Evolutionary conservation across 2,888 invertebrate genomes (phyloP).

Genomic region (Geotrupes spiniger): DNA sequence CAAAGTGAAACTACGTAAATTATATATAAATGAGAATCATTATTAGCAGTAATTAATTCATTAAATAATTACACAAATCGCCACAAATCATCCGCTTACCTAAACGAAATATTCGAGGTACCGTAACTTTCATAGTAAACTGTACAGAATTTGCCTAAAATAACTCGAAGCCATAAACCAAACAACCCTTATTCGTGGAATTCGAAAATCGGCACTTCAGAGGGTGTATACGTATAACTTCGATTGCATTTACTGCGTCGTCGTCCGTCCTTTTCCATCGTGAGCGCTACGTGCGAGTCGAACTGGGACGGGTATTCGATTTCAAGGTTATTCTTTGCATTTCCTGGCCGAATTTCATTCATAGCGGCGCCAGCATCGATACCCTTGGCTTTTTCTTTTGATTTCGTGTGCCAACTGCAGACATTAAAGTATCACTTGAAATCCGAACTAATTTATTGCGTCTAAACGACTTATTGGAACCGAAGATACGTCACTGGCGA

Average conservation of each 20-base stretch:
- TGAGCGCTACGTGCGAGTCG: background rate
- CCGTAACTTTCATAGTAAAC: no score
- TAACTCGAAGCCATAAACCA: background rate
- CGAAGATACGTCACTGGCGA: no score
- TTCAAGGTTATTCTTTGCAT: conserved; percentile 2
- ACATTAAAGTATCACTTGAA: conserved; percentile 20
- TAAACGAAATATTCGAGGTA: no score
- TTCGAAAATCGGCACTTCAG: conserved; percentile 2
- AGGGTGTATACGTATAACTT: background rate
- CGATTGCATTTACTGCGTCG: no score
- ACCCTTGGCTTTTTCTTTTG: conserved; percentile 11
- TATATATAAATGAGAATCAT: no score
- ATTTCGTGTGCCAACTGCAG: conserved; percentile 8
- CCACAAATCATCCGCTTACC: no score
- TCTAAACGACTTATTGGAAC: background rate
- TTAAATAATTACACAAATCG: no score
- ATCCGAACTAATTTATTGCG: conserved; percentile 13
- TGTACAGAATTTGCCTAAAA: no score
- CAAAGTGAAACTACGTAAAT: no score
- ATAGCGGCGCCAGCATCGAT: conserved; percentile 15
- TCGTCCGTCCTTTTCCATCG: background rate
- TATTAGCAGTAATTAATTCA: no score
- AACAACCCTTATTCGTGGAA: conserved; percentile 2
- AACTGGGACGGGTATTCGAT: background rate
- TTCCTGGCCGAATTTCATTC: no score